Conservation (phyloP, 1,140 invertebrate genomes). For the Cyphomyrmex costatus region DNA sequence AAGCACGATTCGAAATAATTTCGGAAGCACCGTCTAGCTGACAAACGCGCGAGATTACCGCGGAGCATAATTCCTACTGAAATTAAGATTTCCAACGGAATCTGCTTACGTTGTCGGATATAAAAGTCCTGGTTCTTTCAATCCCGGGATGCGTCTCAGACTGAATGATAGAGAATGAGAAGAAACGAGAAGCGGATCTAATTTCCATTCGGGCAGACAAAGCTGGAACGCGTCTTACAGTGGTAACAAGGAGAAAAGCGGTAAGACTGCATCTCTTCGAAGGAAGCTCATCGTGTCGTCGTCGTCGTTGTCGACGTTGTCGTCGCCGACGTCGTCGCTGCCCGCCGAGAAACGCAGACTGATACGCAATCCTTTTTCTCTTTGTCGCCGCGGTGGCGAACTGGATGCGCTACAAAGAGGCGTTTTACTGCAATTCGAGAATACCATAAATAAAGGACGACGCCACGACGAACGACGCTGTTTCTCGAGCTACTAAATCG, state of each 20-base stretch:
- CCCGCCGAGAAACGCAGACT: conserved; percentile 26
- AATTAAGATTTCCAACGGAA: conserved; percentile 45
- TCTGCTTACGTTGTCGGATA: conserved; percentile 47
- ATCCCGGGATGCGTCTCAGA: conserved; percentile 19
- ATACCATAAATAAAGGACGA: conserved; percentile 53
- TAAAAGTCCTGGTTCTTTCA: conserved; percentile 43
- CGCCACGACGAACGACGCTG: background rate
- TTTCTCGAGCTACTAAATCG: conserved; percentile 19
- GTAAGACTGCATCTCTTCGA: conserved; percentile 41
- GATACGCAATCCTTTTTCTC: conserved; percentile 34
- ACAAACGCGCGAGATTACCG: conserved; percentile 6
- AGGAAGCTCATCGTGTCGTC: conserved; percentile 6
- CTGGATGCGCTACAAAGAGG: conserved; percentile 18
- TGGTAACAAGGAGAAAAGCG: conserved; percentile 47
- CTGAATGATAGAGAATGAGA: no score
- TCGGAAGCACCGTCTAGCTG: conserved; percentile 2
- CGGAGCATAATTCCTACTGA: conserved; percentile 40
- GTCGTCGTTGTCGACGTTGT: background rate
- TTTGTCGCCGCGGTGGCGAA: conserved; percentile 26
- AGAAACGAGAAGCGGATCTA: conserved; percentile 42
- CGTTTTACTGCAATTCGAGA: conserved; percentile 54
- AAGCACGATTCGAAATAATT: conserved; percentile 20
- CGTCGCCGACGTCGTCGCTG: background rate
- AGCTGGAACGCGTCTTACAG: conserved; percentile 28
- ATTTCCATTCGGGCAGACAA: conserved; percentile 57